phyloP scores from a whole-genome alignment of 2,888 invertebrate species.

The Philereme transversata region DNA sequence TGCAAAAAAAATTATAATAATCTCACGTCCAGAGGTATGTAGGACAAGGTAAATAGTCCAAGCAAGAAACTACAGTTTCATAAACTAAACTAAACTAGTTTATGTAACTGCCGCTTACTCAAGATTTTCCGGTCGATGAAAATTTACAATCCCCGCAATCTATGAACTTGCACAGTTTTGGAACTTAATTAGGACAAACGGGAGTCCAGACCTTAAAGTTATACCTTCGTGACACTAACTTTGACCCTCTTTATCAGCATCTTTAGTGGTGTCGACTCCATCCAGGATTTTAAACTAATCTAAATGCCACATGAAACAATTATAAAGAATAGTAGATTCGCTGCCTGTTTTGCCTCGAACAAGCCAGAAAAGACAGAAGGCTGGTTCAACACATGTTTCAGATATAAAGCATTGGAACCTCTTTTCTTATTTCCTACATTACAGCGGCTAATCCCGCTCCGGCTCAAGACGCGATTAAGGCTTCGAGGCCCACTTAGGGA shows the following conservation, averaged over 20 bases:
- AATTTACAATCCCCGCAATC: conserved; percentile 33
- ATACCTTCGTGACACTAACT: conserved; percentile 10
- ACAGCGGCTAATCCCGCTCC: conserved; percentile 15
- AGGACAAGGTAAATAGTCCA: background rate
- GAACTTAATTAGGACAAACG: conserved; percentile 33
- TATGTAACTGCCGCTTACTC: conserved; percentile 23
- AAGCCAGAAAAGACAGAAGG: too few species aligned
- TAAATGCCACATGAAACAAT: too few species aligned
- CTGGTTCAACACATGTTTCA: too few species aligned
- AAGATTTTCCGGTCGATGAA: conserved; percentile 36
- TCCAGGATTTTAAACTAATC: too few species aligned
- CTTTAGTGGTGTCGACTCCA: too few species aligned
- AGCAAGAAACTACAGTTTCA: background rate
- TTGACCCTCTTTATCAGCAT: background rate
- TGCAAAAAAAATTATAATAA: background rate
- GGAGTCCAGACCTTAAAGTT: conserved; percentile 21
- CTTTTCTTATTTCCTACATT: background rate
- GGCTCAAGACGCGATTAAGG: conserved; percentile 36
- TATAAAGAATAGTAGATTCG: too few species aligned
- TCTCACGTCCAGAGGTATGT: conserved; percentile 3
- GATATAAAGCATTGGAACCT: background rate
- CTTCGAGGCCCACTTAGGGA: conserved; percentile 51
- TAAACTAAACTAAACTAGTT: conserved; percentile 33
- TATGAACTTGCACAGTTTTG: conserved; percentile 24
- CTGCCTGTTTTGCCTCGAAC: too few species aligned